phyloP scores from a whole-genome alignment of 1,140 invertebrate genomes.

The Papilio polytes region DNA sequence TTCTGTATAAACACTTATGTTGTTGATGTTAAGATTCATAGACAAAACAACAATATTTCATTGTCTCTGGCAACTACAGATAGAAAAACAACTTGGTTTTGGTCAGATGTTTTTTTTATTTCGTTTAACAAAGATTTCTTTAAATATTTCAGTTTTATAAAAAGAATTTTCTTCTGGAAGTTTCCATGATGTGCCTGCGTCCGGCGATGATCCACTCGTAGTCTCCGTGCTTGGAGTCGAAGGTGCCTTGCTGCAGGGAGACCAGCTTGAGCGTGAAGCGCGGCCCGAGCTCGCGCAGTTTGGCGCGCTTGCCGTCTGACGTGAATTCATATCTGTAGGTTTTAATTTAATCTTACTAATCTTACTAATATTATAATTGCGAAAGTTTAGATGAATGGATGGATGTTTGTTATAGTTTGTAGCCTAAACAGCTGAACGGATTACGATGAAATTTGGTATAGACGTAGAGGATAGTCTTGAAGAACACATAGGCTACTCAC shows the following conservation, averaged over 20 bases:
- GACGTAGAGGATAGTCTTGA: too few species aligned
- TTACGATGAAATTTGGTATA: too few species aligned
- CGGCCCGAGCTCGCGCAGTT: conserved; percentile 97
- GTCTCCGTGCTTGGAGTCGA: conserved; percentile 98
- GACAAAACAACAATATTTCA: neutral
- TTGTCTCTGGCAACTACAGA: too few species aligned
- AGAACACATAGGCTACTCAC: too few species aligned
- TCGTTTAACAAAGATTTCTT: neutral
- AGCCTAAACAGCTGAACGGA: too few species aligned
- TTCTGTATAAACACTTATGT: too few species aligned
- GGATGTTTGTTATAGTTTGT: too few species aligned
- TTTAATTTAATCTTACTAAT: neutral
- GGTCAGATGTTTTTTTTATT: neutral
- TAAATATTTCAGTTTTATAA: conserved; percentile 73
- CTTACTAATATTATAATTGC: too few species aligned
- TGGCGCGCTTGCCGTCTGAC: conserved; percentile 90
- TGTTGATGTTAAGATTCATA: too few species aligned
- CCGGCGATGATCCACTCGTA: conserved; percentile 99
- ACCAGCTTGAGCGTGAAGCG: conserved; percentile 96
- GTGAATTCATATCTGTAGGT: conserved; percentile 95
- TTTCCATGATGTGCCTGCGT: conserved; percentile 95
- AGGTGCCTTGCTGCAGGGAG: conserved; percentile 98
- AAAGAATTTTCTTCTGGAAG: conserved; percentile 94
- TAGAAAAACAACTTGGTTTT: neutral
- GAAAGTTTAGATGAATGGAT: too few species aligned